A percentile compares a stretch with the other conserved stretches of the same genome.
phyloP scores from a whole-genome alignment of 2,888 invertebrate genomes.

The Neria commutata region DNA sequence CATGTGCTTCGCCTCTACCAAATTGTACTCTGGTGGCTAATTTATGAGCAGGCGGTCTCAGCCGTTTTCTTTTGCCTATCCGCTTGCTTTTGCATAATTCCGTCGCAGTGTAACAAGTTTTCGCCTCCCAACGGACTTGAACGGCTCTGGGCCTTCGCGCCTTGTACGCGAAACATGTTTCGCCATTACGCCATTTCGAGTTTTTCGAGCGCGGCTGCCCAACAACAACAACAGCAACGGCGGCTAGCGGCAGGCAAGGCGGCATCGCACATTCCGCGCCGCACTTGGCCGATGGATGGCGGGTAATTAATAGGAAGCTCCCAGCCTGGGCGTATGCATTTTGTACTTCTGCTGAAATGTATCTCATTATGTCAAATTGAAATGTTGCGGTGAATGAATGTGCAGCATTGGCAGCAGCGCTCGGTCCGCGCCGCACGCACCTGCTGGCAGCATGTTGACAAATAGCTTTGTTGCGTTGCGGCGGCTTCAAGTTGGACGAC shows the following conservation, averaged over 20 bases:
- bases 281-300: background rate
- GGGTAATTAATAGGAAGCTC: constrained; percentile 20
- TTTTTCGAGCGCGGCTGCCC: background rate
- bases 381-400: constrained; percentile 56
- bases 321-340: constrained; percentile 23
- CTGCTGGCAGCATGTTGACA: constrained; percentile 3
- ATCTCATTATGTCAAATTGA: constrained; percentile 62
- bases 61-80: background rate
- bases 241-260: background rate
- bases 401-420: constrained; percentile 23
- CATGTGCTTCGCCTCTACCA: background rate
- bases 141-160: too few species aligned
- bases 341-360: constrained; percentile 40
- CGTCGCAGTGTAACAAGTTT: background rate
- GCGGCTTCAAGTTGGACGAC: constrained; percentile 36
- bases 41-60: constrained; percentile 29
- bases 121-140: background rate
- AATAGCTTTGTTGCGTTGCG: constrained; percentile 30
- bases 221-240: too few species aligned
- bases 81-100: background rate
- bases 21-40: constrained; percentile 5
- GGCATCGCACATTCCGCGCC: background rate
- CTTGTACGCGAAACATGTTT: background rate
- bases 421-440: background rate
- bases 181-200: background rate